Evolutionary conservation across 2,797 vertebrate genomes (phyloP), one percentile per base, ranked within the genome.

Genomic region (Myotis daubentonii): DNA sequence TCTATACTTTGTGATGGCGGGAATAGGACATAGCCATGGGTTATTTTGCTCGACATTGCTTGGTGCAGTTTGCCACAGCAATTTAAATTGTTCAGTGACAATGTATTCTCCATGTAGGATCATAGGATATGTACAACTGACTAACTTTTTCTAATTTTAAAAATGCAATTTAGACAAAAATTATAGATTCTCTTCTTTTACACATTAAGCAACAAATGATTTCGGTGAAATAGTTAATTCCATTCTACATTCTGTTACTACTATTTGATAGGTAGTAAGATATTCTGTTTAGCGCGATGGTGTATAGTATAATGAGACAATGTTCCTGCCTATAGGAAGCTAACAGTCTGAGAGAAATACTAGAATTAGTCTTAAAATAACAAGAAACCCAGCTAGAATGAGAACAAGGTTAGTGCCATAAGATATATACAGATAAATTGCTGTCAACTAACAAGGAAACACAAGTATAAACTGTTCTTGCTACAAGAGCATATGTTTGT

Each of bases 181-280:
- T 65, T 11, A 49, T n/a, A 76, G 16, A 49, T 78, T 5, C 4
- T 72, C 11, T 60, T 66, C 66, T 55, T 60, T 23, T 62, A 5
- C 30, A 2, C 20, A 49, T 79, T 8, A 55, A 51, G 12, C 17
- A 86, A 57, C 1, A 6, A 10, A 19, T 76, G 41, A 20, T 51
- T 87, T 89, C 62, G 49, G 7, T 68, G 44, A 49, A 88, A 72
- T 30, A 36, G 15, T 89, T 89, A 10, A 76, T 91, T 82, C 5
- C 22, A 30, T 33, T 70, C n/a, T 68, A 19, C 6, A 25, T 70
- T 62, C 87, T 62, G 10, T 85, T 78, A 28, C 72, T 71, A 13
- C 1, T 28, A 6, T 17, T 55, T 55, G 20, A 12, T 65, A 38
- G 25, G 3, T 30, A 51, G 13, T 62, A 36, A 15, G 57, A 79